Evolutionary conservation across 2,113 vertebrate species (phyloP), one percentile per base, ranked within the genome.

Genomic region (Prochilodus magdalenae): DNA sequence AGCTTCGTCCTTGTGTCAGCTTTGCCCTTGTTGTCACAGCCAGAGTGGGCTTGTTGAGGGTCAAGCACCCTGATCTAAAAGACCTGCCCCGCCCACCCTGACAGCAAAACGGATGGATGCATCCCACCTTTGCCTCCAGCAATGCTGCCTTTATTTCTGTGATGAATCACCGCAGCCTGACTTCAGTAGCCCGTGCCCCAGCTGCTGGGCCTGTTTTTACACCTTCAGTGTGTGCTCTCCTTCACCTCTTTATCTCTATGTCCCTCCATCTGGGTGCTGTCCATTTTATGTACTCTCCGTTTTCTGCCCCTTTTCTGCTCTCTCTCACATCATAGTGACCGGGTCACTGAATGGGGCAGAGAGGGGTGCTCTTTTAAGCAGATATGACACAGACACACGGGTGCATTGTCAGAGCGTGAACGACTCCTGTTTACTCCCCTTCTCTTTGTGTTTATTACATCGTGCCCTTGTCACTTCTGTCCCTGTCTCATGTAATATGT

Each of bases 101-200:
- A 40, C 80, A 82, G 63, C 44, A 66, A 36, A 74, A 73, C 22
- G 33, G 24, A 69, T 70, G 73, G 80, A 69, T 70, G 80, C 75
- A 53, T 29, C 11, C 18, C 18, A 57, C 51, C 24, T 82, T 75
- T 40, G 55, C 47, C 72, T 2, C 13, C 27, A 29, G 33, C 80
- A 3, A 20, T 44, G 24, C 13, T 67, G 49, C 66, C 24, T 75
- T 57, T 81, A 59, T 69, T 44, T 75, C 10, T 27, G 20, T 81
- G 72, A 81, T 75, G 47, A 44, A 75, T 57, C 15, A 40, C 72
- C 33, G 11, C 14, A 14, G 70, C 22, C 26, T 33, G 57, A 24
- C 29, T 60, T 74, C 55, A 59, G 33, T 40, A 47, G 55, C 40
- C 20, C 33, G 5, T 22, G n/a, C 2, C 36, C 49, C 65, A 33